Evolutionary conservation across 1,140 invertebrate genomes (phyloP), one percentile per base, ranked within the genome.

Genomic region (Hylyphantes graminicola): DNA sequence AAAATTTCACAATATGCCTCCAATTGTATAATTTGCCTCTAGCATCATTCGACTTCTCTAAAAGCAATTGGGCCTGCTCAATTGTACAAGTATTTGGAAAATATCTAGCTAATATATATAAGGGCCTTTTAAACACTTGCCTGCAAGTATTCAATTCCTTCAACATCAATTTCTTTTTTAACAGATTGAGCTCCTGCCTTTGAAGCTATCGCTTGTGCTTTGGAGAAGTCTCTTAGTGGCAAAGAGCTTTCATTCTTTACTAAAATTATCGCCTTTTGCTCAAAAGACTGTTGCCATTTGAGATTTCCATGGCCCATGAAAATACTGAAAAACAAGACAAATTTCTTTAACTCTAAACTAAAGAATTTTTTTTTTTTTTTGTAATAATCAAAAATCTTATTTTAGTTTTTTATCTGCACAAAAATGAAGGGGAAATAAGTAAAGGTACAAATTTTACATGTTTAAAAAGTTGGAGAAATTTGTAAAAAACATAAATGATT

Each of bases 261-360:
- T 13, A 35, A 65, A 19, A 83, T 17, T n/a, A 83, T 74, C 50
- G 70, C 80, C 57, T 74, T 75, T 57, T 63, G 70, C 11, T 83
- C 57, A 75, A 83, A 83, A 75, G 19, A 21, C 35, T 55, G n/a
- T 11, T 10, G 51, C 80, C 80, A 83, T 65, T 83, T 74, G 48
- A 65, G n/a, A n/a, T 83, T 61, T 6, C 54, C 15, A 17, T 53
- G 57, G 54, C 64, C 48, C 10, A 78, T 19, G 9, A 11, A 19
- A 8, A 7, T 51, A 65, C 75, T 78, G 13, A 10, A 78, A 54
- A 65, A 19, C 9, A 53, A 65, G 17, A 48, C 13, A 61, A n/a
- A 54, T 55, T 55, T 55, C 11, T 55, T n/a, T 35, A 12, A 19
- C 35, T 1, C 1, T 35, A 35, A 2, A 5, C 35, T 35, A 35